These are phyloP conservation scores for Eubucco bourcierii DNA, from an alignment of 2,113 vertebrate genomes.

Conservation along the genomic window DNA sequence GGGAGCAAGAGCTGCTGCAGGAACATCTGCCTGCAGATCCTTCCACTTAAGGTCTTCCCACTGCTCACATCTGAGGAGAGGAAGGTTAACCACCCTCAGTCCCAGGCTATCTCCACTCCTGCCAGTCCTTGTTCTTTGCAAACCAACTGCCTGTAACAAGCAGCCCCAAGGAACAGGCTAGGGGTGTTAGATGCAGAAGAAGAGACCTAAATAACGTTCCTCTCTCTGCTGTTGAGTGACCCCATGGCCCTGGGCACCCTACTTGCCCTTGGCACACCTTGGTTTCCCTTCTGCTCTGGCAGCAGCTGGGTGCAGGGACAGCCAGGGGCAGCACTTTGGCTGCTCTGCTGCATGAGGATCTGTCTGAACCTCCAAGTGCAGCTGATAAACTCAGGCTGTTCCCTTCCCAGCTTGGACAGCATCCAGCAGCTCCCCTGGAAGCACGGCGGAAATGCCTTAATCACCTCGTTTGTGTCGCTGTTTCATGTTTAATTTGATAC, in stretches of 20 bases:
- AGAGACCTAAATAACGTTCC: not conserved
- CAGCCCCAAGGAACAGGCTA: not conserved
- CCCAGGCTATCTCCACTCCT: too few species aligned
- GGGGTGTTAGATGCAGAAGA: not conserved
- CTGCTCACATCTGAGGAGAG: not conserved
- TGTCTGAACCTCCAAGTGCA: not conserved
- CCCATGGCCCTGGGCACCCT: fast-evolving
- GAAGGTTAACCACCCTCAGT: not conserved
- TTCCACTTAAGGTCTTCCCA: not conserved
- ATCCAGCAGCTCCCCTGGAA: conserved; percentile 22
- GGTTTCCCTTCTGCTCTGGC: not conserved
- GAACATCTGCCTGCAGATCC: not conserved
- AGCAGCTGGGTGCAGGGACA: fast-evolving
- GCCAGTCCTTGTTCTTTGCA: fast-evolving
- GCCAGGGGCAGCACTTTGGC: not conserved
- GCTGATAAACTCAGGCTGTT: conserved; percentile 20
- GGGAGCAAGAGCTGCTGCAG: fast-evolving
- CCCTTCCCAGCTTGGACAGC: not conserved
- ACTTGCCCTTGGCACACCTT: not conserved
- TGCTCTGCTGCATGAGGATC: not conserved
- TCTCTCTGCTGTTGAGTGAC: not conserved
- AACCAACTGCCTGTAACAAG: not conserved
- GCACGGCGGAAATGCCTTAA: not conserved
- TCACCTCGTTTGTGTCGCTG: conserved; percentile 9
- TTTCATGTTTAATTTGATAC: conserved; percentile 30